A percentile compares a stretch with the other conserved stretches of the same genome.
phyloP scores from a whole-genome alignment of 2,888 invertebrate species.

The Mactromeris polynyma region DNA sequence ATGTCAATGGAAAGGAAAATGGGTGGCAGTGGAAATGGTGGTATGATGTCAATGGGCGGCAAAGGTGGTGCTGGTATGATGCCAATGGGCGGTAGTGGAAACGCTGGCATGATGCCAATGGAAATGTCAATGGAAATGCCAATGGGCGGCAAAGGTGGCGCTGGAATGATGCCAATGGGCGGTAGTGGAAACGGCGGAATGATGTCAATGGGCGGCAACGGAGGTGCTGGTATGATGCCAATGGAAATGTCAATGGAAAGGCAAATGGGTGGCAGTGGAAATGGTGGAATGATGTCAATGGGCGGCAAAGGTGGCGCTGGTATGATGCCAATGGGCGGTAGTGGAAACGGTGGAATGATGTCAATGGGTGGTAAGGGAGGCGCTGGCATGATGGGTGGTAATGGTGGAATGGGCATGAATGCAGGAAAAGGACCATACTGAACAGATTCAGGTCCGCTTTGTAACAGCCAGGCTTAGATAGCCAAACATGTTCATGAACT shows the following conservation, averaged over 20 bases:
- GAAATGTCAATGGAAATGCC: conserved; percentile 17
- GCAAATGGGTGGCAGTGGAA: conserved; percentile 1
- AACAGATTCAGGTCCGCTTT: neutral
- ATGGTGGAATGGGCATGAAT: neutral
- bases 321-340: conserved; percentile 24
- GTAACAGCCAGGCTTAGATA: neutral
- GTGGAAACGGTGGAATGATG: too few species aligned
- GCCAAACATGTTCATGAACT: neutral
- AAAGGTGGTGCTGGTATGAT: neutral
- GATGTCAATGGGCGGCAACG: conserved; percentile 17
- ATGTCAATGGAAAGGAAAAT: conserved; percentile 14
- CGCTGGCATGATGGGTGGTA: conserved; percentile 30
- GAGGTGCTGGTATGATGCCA: conserved; percentile 21
- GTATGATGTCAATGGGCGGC: conserved; percentile 19
- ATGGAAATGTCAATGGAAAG: conserved; percentile 16
- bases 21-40: conserved; percentile 1
- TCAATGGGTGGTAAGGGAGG: neutral
- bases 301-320: neutral
- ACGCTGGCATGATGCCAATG: conserved; percentile 31
- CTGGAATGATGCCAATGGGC: neutral
- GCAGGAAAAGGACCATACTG: neutral
- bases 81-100: neutral
- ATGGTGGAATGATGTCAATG: conserved; percentile 23
- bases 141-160: neutral
- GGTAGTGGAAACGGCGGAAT: neutral